Evolutionary conservation across 2,113 vertebrate species (phyloP).

Genomic region (Eulemur rufifrons): DNA sequence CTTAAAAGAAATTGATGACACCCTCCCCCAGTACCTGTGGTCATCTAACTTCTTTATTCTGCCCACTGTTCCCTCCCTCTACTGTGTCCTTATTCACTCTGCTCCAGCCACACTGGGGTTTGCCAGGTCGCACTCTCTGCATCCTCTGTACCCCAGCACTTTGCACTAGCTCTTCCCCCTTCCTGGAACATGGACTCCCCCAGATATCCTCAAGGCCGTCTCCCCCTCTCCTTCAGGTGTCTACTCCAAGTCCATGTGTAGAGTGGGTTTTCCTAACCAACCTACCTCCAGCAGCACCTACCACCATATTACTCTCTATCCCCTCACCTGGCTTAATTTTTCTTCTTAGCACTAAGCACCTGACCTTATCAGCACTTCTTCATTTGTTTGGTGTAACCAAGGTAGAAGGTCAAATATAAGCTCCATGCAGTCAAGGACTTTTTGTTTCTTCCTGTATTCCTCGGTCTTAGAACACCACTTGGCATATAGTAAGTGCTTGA

Average conservation of each 20-base stretch:
- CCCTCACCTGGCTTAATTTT: background rate
- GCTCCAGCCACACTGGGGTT: background rate
- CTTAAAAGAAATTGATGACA: background rate
- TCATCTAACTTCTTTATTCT: background rate
- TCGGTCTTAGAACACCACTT: background rate
- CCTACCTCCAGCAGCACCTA: background rate
- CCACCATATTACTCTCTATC: background rate
- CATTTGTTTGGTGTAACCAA: background rate
- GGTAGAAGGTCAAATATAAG: background rate
- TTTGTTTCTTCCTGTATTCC: background rate
- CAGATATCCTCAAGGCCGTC: background rate
- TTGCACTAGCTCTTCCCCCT: background rate
- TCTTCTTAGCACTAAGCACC: background rate
- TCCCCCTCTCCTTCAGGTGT: background rate
- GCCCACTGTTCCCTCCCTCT: no score
- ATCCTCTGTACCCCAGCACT: background rate
- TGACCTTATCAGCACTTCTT: background rate
- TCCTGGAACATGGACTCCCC: background rate
- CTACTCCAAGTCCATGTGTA: background rate
- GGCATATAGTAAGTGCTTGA: background rate
- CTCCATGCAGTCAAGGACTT: background rate
- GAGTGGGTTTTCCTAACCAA: background rate
- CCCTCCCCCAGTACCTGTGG: background rate
- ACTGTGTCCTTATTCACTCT: background rate
- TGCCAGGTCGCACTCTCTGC: background rate